Conservation (phyloP, 1,140 invertebrate genomes). For the Atopsyche davidsoni region DNA sequence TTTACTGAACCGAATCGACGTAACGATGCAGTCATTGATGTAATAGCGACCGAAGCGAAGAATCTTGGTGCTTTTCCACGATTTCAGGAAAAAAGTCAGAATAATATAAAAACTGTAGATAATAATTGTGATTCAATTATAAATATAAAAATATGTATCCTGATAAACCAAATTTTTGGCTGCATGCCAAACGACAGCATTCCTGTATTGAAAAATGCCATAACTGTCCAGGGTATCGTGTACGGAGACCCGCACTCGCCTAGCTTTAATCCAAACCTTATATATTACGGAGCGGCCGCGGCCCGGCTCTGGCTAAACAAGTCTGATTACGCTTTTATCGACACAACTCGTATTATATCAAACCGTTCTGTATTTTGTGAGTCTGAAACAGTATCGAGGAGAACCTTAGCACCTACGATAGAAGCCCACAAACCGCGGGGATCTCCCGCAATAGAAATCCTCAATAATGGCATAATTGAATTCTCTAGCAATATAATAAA, state of each 20-base stretch:
- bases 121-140: constrained; percentile 52
- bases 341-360: constrained; percentile 49
- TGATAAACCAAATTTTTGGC: constrained; percentile 55
- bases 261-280: constrained; percentile 53
- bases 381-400: constrained; percentile 28
- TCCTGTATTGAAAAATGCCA: constrained; percentile 54
- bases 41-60: constrained; percentile 51
- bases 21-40: constrained; percentile 51
- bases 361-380: constrained; percentile 26
- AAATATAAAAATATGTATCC: constrained; percentile 50
- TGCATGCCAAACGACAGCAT: constrained; percentile 54
- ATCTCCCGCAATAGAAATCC: background rate
- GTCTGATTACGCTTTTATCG: constrained; percentile 54
- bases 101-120: constrained; percentile 50
- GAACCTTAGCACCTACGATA: constrained; percentile 12
- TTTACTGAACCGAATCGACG: constrained; percentile 61
- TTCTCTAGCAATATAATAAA: constrained; percentile 13
- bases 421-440: background rate
- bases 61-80: constrained; percentile 51
- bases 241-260: constrained; percentile 54
- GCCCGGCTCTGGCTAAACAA: constrained; percentile 48
- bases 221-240: constrained; percentile 56
- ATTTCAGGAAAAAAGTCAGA: constrained; percentile 47
- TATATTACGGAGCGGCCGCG: constrained; percentile 45
- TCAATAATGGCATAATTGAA: constrained; percentile 5